Conservation (phyloP, 92 coral and sea anemone species). For the Zoanthus sansibaricus region DNA sequence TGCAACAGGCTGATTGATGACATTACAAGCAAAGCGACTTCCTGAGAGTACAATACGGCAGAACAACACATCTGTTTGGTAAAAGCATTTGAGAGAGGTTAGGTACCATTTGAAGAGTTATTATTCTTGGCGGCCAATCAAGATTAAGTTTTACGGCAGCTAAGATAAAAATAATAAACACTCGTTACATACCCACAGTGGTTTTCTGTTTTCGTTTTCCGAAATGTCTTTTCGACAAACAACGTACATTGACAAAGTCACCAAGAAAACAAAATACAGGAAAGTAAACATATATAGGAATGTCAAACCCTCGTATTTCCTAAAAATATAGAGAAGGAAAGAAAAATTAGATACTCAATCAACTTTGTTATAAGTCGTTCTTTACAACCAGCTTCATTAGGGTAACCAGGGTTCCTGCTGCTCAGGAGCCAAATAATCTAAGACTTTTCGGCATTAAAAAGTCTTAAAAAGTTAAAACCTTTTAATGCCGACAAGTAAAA, state of each 20-base stretch:
- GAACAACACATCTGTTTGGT: neutral
- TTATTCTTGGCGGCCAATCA: neutral
- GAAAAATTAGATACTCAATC: neutral
- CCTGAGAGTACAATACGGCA: neutral
- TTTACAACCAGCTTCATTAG: neutral
- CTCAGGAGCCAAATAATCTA: no score
- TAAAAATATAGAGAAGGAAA: neutral
- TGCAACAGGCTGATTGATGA: neutral
- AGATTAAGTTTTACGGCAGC: no score
- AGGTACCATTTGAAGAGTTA: neutral
- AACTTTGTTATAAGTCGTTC: neutral
- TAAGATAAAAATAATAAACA: neutral
- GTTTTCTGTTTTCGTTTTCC: neutral
- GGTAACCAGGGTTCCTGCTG: no score
- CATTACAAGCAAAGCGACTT: slow-evolving; percentile 12
- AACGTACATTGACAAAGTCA: slow-evolving; percentile 56
- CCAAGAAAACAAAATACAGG: slow-evolving; percentile 56
- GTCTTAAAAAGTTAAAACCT: no score
- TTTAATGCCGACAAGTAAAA: no score
- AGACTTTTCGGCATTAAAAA: no score
- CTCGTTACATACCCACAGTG: neutral
- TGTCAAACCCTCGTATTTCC: slow-evolving; percentile 65
- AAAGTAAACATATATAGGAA: slow-evolving; percentile 63
- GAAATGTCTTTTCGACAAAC: slow-evolving; percentile 13
- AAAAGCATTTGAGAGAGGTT: neutral